Conservation (phyloP, 2,113 vertebrate species). For the Arizona elegans region DNA sequence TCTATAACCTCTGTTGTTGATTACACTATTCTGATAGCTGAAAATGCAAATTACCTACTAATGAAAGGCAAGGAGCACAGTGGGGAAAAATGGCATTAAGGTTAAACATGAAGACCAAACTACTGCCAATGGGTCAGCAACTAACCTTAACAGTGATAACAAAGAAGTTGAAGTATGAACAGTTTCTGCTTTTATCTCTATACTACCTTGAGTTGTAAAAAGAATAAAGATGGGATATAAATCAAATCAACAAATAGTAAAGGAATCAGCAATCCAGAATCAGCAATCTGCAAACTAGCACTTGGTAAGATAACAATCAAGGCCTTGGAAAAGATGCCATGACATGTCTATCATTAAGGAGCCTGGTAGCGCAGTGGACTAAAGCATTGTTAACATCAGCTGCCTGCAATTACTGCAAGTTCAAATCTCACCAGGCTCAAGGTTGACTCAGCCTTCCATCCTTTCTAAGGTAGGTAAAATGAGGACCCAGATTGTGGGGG, state of each 20-base stretch:
- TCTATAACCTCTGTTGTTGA: not conserved
- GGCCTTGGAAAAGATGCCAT: not conserved
- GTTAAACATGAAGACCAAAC: not conserved
- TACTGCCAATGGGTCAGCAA: not conserved
- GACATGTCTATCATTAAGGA: not conserved
- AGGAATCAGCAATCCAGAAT: not conserved
- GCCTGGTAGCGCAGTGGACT: no score
- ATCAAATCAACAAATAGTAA: not conserved
- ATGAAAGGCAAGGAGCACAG: not conserved
- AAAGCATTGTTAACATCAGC: no score
- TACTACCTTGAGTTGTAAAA: not conserved
- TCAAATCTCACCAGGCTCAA: no score
- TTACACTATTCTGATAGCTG: not conserved
- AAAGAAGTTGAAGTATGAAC: not conserved
- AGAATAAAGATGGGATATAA: not conserved
- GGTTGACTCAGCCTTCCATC: no score
- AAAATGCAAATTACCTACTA: not conserved
- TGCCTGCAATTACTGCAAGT: no score
- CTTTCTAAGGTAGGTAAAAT: no score
- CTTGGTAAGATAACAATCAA: not conserved
- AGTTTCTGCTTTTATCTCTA: not conserved
- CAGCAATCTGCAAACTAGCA: not conserved
- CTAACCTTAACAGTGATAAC: not conserved
- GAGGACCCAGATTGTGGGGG: no score
- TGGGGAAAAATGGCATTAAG: not conserved